A percentile compares a stretch with the other conserved stretches of the same genome.
These are phyloP conservation scores for Masticophis lateralis DNA, from an alignment of 2,797 vertebrate genomes.

Conservation along the genomic window DNA sequence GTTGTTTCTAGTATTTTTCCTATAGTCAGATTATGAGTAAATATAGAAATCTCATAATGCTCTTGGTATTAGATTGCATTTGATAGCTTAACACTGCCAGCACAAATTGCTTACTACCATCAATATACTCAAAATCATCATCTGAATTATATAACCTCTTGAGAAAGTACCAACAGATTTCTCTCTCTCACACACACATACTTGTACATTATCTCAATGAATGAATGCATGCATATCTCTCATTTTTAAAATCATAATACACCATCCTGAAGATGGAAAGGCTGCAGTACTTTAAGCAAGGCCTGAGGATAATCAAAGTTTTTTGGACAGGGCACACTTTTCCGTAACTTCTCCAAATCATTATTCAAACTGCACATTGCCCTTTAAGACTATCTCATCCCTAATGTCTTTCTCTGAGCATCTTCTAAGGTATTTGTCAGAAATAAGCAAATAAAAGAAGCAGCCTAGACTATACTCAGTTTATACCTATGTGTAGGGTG, in stretches of 20 bases:
- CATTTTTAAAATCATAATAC: background rate
- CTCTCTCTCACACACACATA: background rate
- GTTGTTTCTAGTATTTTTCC: slow-evolving; percentile 57
- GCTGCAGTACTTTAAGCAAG: background rate
- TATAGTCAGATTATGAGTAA: slow-evolving; percentile 18
- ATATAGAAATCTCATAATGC: background rate
- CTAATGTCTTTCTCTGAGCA: background rate
- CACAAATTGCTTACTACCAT: slow-evolving; percentile 32
- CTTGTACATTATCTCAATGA: background rate
- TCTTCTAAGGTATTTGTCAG: background rate
- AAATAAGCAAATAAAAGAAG: background rate
- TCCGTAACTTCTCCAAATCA: background rate
- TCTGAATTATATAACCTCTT: slow-evolving; percentile 28
- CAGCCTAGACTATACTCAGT: background rate
- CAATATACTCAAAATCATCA: slow-evolving; percentile 31
- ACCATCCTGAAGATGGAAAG: background rate
- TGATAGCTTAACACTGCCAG: slow-evolving; percentile 31
- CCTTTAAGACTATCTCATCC: background rate
- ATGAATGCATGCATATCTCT: background rate
- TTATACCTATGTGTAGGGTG: background rate
- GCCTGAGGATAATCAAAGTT: background rate
- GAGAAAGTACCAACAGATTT: background rate
- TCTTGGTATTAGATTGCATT: background rate
- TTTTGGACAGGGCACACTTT: background rate
- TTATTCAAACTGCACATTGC: background rate